phyloP scores from a whole-genome alignment of 1,140 invertebrate genomes.

The Pemphigus obesinymphae region DNA sequence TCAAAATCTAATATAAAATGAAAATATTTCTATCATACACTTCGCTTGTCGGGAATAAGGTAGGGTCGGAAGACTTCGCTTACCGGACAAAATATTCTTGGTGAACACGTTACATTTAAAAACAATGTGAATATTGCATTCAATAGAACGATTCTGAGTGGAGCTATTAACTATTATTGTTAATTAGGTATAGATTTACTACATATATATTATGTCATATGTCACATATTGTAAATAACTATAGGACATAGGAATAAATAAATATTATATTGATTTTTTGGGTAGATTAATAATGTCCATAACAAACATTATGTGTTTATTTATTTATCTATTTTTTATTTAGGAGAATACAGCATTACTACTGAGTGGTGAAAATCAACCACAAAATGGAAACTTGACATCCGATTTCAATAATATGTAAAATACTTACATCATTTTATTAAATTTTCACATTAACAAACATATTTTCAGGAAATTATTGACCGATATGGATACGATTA shows the following conservation, averaged over 20 bases:
- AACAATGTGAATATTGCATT: too few species aligned
- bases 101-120: too few species aligned
- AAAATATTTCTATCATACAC: too few species aligned
- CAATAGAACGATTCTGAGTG: too few species aligned
- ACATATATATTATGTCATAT: too few species aligned
- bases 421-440: neutral
- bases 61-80: too few species aligned
- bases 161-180: neutral
- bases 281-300: neutral
- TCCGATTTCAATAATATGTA: neutral
- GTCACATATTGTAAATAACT: too few species aligned
- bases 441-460: neutral
- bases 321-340: neutral
- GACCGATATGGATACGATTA: conserved; percentile 4
- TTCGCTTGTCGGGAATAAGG: too few species aligned
- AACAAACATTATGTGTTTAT: neutral
- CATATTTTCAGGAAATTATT: conserved; percentile 14
- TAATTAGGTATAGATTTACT: too few species aligned
- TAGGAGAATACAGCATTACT: neutral
- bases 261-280: neutral
- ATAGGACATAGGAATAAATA: neutral
- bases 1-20: too few species aligned
- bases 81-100: too few species aligned
- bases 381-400: neutral
- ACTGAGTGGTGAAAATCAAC: neutral